Conservation (phyloP, 35 echinoderm and acorn worm genomes). For the Ptychodera flava region DNA sequence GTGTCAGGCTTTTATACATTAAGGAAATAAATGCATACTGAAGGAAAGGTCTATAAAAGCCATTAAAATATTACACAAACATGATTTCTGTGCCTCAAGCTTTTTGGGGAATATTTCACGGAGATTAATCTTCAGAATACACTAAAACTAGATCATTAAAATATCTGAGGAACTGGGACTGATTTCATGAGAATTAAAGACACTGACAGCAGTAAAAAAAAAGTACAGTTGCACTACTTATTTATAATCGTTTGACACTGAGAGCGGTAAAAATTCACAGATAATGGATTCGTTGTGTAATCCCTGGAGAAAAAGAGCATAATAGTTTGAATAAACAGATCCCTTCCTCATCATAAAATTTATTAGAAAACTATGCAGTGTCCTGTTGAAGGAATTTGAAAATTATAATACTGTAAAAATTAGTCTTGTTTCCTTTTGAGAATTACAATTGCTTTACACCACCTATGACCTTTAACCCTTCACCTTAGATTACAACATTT, state of each 20-base stretch:
- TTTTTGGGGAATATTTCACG: too few relatives aligned
- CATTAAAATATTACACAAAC: neutral
- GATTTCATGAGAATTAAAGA: neutral
- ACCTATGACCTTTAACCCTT: neutral
- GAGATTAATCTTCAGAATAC: too few relatives aligned
- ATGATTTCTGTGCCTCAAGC: too few relatives aligned
- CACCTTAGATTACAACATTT: neutral
- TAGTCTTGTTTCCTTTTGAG: neutral
- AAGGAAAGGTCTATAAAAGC: neutral
- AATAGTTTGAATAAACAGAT: neutral
- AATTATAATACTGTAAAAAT: neutral
- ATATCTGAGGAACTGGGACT: neutral
- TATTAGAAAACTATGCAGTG: neutral
- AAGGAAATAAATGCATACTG: neutral
- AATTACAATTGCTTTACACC: neutral
- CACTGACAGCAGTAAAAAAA: neutral
- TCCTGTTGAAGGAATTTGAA: neutral
- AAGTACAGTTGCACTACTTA: neutral
- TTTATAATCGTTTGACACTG: neutral
- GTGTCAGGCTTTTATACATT: neutral
- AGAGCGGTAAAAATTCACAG: neutral
- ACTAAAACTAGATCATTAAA: neutral
- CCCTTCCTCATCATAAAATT: neutral
- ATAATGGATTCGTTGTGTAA: neutral
- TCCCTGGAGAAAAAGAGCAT: neutral